A percentile compares a stretch with the other conserved stretches of the same genome.
Conservation (phyloP, 2,888 invertebrate genomes). For the Elaeidobius kamerunicus region DNA sequence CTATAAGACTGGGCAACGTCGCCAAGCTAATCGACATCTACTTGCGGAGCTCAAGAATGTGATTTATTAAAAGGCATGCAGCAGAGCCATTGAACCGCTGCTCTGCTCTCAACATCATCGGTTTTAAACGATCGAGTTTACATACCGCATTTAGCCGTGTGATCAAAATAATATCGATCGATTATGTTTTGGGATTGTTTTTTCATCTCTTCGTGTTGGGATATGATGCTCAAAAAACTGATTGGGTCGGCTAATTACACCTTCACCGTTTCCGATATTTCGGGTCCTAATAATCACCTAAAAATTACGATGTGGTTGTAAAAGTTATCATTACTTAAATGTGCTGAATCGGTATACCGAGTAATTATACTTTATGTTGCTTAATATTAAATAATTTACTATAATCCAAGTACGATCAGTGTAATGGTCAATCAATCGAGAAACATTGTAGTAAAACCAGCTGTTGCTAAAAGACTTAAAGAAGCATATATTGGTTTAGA, state of each 20-base stretch:
- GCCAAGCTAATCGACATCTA: conserved; percentile 33
- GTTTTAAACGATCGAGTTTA: conserved; percentile 42
- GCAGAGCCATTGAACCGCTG: conserved; percentile 48
- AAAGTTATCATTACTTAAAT: too few relatives aligned
- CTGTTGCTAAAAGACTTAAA: too few relatives aligned
- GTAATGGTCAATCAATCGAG: too few relatives aligned
- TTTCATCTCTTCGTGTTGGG: not conserved
- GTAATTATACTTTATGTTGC: too few relatives aligned
- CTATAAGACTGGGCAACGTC: conserved; percentile 11
- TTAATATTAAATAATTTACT: too few relatives aligned
- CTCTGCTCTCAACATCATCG: conserved; percentile 42
- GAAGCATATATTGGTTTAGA: too few relatives aligned
- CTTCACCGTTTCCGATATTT: too few relatives aligned
- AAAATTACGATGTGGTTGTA: too few relatives aligned
- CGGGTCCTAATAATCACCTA: too few relatives aligned
- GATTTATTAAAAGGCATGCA: conserved; percentile 48
- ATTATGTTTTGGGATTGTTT: conserved; percentile 8
- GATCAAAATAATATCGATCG: conserved; percentile 21
- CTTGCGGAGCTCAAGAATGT: conserved; percentile 41
- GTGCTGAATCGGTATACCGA: too few relatives aligned
- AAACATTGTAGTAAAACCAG: too few relatives aligned
- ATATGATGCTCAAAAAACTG: not conserved
- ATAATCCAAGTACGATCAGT: too few relatives aligned
- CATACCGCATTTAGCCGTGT: conserved; percentile 29
- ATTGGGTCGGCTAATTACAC: not conserved